phyloP scores from a whole-genome alignment of 1,140 invertebrate species.

The Microplitis demolitor region DNA sequence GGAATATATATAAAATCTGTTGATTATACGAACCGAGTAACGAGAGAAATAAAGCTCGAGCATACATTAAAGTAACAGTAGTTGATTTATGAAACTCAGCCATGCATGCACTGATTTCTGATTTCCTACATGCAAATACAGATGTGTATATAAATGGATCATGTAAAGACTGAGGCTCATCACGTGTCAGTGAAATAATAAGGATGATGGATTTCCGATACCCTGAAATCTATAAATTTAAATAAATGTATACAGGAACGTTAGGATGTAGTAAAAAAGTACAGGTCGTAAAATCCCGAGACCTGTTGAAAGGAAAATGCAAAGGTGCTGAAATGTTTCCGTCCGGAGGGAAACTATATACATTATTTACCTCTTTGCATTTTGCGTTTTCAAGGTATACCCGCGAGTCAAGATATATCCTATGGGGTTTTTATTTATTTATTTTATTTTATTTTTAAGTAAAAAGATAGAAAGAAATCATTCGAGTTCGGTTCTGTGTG shows the following conservation, averaged over 20 bases:
- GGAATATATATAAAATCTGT: no score
- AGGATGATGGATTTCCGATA: conserved; percentile 1
- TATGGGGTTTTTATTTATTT: not conserved
- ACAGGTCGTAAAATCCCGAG: not conserved
- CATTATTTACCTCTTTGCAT: not conserved
- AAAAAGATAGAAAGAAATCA: not conserved
- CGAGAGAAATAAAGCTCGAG: not conserved
- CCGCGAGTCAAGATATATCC: not conserved
- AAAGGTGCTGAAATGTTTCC: not conserved
- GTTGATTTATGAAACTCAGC: not conserved
- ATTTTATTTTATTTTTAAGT: no score
- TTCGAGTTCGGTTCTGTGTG: no score
- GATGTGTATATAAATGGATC: not conserved
- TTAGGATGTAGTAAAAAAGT: not conserved
- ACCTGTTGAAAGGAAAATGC: not conserved
- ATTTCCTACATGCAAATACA: not conserved
- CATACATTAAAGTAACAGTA: not conserved
- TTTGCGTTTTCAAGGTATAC: conserved; percentile 1
- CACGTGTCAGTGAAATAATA: not conserved
- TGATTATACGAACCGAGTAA: no score
- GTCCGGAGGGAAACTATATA: not conserved
- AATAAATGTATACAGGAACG: no score
- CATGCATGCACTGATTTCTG: not conserved
- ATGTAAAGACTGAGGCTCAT: not conserved
- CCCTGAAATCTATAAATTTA: not conserved